Conservation (phyloP, 30 jellyfish, hydroid and myxozoan genomes). For the Turritopsis rubra region DNA sequence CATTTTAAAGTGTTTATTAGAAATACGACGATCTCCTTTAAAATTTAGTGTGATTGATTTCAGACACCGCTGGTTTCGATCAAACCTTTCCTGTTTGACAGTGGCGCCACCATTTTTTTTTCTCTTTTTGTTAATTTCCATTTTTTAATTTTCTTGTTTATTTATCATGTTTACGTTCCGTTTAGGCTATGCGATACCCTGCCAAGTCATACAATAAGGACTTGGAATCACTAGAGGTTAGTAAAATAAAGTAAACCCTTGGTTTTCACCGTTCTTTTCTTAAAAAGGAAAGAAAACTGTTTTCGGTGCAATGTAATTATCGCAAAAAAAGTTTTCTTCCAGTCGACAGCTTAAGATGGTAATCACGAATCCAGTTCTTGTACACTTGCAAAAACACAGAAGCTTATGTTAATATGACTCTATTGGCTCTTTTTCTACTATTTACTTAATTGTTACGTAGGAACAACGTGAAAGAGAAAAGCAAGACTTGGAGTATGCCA, state of each 20-base stretch:
- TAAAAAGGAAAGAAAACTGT: background rate
- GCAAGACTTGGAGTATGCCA: slow-evolving; percentile 94
- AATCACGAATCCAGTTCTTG: no score
- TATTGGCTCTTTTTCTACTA: background rate
- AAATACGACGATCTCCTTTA: background rate
- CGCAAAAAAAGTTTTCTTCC: no score
- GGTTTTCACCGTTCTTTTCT: background rate
- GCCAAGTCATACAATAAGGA: slow-evolving; percentile 91
- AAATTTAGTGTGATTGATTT: background rate
- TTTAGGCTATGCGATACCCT: slow-evolving; percentile 98
- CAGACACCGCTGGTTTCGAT: background rate
- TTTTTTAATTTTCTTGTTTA: background rate
- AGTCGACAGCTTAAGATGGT: no score
- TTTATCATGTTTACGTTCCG: background rate
- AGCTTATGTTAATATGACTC: background rate
- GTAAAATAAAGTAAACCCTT: background rate
- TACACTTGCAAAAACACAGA: background rate
- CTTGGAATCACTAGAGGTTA: slow-evolving; percentile 87
- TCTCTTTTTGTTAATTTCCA: background rate
- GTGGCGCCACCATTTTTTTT: background rate
- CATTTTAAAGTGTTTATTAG: background rate
- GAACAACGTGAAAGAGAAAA: slow-evolving; percentile 94
- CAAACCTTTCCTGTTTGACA: background rate
- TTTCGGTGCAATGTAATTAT: no score
- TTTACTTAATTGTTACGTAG: slow-evolving; percentile 26